These are phyloP conservation scores for Microctonus aethiopoides DNA, from an alignment of 2,888 invertebrate species.

Conservation along the genomic window DNA sequence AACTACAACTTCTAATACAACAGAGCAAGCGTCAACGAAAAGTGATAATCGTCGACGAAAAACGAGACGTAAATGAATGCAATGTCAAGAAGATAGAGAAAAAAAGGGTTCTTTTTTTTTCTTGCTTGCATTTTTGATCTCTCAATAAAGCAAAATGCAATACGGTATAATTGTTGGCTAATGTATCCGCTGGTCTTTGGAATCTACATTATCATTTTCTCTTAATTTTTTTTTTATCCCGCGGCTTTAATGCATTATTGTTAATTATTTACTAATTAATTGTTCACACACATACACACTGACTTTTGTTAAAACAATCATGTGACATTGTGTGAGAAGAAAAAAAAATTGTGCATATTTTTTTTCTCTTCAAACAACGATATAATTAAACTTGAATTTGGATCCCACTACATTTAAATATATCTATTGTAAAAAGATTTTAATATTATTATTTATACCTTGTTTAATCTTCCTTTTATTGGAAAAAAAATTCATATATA, in stretches of 20 bases:
- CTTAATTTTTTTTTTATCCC: slow-evolving; percentile 31
- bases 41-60: slow-evolving; percentile 62
- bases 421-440: not conserved
- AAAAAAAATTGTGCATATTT: slow-evolving; percentile 9
- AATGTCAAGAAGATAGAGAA: not conserved
- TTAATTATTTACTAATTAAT: slow-evolving; percentile 35
- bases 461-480: not conserved
- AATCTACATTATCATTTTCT: slow-evolving; percentile 39
- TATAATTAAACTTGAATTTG: slow-evolving; percentile 9
- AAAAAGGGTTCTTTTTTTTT: not conserved
- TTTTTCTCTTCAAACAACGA: slow-evolving; percentile 8
- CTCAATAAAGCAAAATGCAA: slow-evolving; percentile 43
- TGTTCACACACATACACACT: not conserved
- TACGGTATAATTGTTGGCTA: slow-evolving; percentile 54
- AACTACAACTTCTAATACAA: slow-evolving; percentile 57
- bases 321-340: slow-evolving; percentile 30
- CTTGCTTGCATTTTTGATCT: slow-evolving; percentile 39
- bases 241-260: slow-evolving; percentile 21
- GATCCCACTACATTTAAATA: not conserved
- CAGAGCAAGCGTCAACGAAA: slow-evolving; percentile 56
- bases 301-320: slow-evolving; percentile 34
- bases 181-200: slow-evolving; percentile 51
- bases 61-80: slow-evolving; percentile 59
- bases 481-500: not conserved
- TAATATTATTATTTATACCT: slow-evolving; percentile 4